These are phyloP conservation scores for Apodemus speciosus DNA, from an alignment of 2,113 vertebrate species.

Conservation along the genomic window DNA sequence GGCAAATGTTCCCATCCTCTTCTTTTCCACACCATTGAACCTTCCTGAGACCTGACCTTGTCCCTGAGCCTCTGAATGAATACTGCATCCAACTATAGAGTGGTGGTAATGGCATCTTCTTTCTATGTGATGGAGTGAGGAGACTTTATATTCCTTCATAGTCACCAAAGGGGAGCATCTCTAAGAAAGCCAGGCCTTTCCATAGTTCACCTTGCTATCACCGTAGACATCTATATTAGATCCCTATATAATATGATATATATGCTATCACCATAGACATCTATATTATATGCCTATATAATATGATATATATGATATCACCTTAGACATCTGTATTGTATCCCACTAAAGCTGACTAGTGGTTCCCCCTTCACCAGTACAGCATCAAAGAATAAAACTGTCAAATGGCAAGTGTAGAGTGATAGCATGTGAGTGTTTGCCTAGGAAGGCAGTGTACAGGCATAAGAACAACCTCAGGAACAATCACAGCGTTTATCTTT, in stretches of 20 bases:
- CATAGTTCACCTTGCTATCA: not conserved
- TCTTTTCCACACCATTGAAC: not conserved
- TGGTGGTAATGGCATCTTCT: not conserved
- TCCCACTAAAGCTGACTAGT: not conserved
- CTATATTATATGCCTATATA: not conserved
- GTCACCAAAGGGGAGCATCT: not conserved
- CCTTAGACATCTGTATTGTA: not conserved
- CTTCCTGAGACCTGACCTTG: not conserved
- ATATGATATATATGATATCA: too few species aligned
- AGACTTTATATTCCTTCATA: not conserved
- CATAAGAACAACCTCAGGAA: not conserved
- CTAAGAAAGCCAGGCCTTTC: constrained; percentile 9
- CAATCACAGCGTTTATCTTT: not conserved
- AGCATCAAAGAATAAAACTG: not conserved
- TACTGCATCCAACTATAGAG: not conserved
- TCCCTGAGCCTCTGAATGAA: too few species aligned
- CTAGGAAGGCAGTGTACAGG: not conserved
- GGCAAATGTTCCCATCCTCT: not conserved
- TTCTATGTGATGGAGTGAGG: not conserved
- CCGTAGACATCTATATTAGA: not conserved
- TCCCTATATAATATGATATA: too few species aligned
- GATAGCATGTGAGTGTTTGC: not conserved
- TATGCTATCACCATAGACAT: not conserved
- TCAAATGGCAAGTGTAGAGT: not conserved
- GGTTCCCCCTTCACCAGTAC: not conserved